A percentile compares a stretch with the other conserved stretches of the same genome.
Conservation (phyloP, 2,888 invertebrate genomes). For the Athripsodes cinereus region DNA sequence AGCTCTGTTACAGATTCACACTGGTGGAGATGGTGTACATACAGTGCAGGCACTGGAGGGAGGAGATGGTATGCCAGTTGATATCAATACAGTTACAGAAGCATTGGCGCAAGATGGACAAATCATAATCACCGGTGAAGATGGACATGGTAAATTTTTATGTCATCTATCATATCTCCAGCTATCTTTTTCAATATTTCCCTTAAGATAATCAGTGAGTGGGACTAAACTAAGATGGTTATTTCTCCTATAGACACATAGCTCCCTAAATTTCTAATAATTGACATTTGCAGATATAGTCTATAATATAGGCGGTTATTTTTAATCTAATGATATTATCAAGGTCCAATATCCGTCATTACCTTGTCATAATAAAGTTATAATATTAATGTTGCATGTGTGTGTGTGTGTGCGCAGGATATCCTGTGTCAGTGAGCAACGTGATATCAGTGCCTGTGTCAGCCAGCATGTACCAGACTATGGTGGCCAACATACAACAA, state of each 20-base stretch:
- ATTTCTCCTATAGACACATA: background rate
- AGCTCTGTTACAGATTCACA: slow-evolving; percentile 52
- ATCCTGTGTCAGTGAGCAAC: slow-evolving; percentile 82
- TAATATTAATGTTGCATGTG: background rate
- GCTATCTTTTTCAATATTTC: too few species aligned
- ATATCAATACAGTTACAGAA: slow-evolving; percentile 83
- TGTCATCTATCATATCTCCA: too few species aligned
- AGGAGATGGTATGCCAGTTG: slow-evolving; percentile 77
- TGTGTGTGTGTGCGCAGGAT: slow-evolving; percentile 47
- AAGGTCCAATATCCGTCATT: too few species aligned
- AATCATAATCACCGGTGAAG: slow-evolving; percentile 91
- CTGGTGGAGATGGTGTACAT: slow-evolving; percentile 54
- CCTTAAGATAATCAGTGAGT: too few species aligned
- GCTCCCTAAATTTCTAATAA: background rate
- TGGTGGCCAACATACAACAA: slow-evolving; percentile 84
- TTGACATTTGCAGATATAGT: too few species aligned
- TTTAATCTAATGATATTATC: too few species aligned
- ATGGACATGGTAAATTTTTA: slow-evolving; percentile 84
- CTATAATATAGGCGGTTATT: too few species aligned
- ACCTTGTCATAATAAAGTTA: background rate
- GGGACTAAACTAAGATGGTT: too few species aligned
- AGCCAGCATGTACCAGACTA: slow-evolving; percentile 93
- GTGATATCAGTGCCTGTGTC: slow-evolving; percentile 95
- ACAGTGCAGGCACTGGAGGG: slow-evolving; percentile 70
- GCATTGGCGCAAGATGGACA: slow-evolving; percentile 90